These are phyloP conservation scores for Drosophila gunungcola DNA, from an alignment of 1,140 invertebrate species.

Conservation along the genomic window DNA sequence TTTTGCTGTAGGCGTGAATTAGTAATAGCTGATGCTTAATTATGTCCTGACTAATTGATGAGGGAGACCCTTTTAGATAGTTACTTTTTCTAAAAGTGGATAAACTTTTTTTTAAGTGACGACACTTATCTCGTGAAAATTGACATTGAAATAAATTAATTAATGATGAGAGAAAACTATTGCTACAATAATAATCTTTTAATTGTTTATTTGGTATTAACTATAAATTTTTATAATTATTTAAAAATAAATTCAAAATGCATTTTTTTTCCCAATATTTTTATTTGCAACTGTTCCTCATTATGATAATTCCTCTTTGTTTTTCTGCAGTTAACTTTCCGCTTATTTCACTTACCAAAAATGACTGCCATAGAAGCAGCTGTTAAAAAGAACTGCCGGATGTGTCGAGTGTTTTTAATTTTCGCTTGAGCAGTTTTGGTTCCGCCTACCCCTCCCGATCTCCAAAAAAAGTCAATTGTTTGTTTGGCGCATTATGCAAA, in stretches of 20 bases:
- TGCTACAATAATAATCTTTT: too few species aligned
- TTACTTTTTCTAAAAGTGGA: background rate
- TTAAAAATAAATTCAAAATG: background rate
- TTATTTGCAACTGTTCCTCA: background rate
- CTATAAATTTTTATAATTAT: background rate
- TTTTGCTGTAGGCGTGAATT: slow-evolving; percentile 57
- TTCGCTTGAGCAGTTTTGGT: slow-evolving; percentile 40
- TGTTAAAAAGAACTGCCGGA: slow-evolving; percentile 28
- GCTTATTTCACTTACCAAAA: slow-evolving; percentile 21
- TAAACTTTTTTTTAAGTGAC: too few species aligned
- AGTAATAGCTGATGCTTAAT: slow-evolving; percentile 61
- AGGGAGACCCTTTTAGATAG: background rate
- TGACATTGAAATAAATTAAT: too few species aligned
- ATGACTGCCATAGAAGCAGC: slow-evolving; percentile 17
- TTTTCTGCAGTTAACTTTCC: background rate
- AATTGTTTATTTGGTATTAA: too few species aligned
- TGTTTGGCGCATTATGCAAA: slow-evolving; percentile 52
- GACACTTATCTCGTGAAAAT: too few species aligned
- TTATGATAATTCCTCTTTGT: too few species aligned
- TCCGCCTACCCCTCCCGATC: background rate
- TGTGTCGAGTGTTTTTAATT: slow-evolving; percentile 54
- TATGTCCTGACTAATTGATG: slow-evolving; percentile 48
- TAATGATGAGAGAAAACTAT: too few species aligned
- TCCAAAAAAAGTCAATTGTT: slow-evolving; percentile 42
- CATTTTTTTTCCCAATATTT: background rate